Evolutionary conservation across 2,797 vertebrate species (phyloP).

Genomic region (Xenops minutus): DNA sequence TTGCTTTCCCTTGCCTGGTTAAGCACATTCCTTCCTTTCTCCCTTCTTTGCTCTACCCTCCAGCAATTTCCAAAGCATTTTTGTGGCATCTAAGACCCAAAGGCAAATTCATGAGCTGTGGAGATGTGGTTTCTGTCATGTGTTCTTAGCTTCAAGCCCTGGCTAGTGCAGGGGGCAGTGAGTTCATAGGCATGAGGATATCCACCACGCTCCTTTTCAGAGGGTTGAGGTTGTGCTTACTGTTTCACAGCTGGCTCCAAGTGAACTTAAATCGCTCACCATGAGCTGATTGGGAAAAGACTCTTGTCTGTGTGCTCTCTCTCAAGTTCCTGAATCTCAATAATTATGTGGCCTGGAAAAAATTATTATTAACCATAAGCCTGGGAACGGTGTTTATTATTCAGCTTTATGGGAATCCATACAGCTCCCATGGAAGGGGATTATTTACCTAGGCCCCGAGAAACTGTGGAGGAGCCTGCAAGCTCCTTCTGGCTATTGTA

Average conservation of each 20-base stretch:
- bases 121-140: not conserved
- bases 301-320: not conserved
- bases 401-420: conserved; percentile 40
- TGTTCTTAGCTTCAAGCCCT: not conserved
- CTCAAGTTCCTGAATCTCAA: conserved; percentile 12
- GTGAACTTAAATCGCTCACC: not conserved
- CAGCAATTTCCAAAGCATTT: conserved; percentile 28
- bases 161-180: accelerated
- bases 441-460: conserved; percentile 63
- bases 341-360: conserved; percentile 39
- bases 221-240: not conserved
- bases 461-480: conserved; percentile 6
- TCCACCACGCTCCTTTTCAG: not conserved
- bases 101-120: not conserved
- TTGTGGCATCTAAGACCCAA: not conserved
- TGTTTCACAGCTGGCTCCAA: not conserved
- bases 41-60: not conserved
- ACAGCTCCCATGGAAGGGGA: not conserved
- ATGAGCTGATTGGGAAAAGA: not conserved
- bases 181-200: not conserved
- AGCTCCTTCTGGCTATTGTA: conserved; percentile 57
- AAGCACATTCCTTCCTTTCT: not conserved
- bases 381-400: conserved; percentile 52
- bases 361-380: conserved; percentile 25
- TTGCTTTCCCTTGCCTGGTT: not conserved